Evolutionary conservation across 2,113 vertebrate species (phyloP).

Genomic region (Oryzias celebensis): DNA sequence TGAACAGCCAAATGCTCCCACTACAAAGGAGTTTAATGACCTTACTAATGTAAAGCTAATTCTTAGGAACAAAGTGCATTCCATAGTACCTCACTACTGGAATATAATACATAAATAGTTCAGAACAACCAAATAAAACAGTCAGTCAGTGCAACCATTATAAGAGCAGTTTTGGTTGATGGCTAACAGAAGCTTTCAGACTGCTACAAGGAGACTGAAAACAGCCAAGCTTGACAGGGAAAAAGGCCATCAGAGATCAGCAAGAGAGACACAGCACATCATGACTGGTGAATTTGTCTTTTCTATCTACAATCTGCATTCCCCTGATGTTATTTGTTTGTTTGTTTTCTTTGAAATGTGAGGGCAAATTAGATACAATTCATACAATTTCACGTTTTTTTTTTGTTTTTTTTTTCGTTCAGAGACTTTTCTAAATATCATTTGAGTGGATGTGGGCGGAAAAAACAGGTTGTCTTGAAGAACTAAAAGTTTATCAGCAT

Average conservation of each 20-base stretch:
- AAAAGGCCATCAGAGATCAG: conserved; percentile 18
- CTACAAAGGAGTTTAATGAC: conserved; percentile 49
- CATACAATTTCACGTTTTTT: conserved; percentile 45
- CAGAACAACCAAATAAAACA: conserved; percentile 31
- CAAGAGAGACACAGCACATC: conserved; percentile 49
- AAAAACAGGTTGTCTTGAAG: conserved; percentile 49
- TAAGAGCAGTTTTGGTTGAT: conserved; percentile 18
- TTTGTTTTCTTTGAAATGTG: conserved; percentile 50
- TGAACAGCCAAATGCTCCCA: conserved; percentile 49
- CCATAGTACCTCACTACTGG: conserved; percentile 5
- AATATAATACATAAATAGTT: conserved; percentile 31
- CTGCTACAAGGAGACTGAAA: neutral
- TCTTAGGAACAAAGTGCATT: conserved; percentile 19
- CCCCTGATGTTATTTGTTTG: conserved; percentile 54
- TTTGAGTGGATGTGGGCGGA: conserved; percentile 62
- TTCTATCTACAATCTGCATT: conserved; percentile 27
- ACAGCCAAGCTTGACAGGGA: neutral
- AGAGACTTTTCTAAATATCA: conserved; percentile 62
- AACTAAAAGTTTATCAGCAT: conserved; percentile 14
- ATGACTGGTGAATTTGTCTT: conserved; percentile 44
- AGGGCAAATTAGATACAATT: conserved; percentile 42
- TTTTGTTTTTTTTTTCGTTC: conserved; percentile 25
- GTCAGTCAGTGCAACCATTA: conserved; percentile 35
- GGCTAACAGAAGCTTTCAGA: conserved; percentile 15
- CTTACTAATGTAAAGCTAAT: conserved; percentile 48